Evolutionary conservation across 2,888 invertebrate genomes (phyloP).

Genomic region (Drosophila putrida): DNA sequence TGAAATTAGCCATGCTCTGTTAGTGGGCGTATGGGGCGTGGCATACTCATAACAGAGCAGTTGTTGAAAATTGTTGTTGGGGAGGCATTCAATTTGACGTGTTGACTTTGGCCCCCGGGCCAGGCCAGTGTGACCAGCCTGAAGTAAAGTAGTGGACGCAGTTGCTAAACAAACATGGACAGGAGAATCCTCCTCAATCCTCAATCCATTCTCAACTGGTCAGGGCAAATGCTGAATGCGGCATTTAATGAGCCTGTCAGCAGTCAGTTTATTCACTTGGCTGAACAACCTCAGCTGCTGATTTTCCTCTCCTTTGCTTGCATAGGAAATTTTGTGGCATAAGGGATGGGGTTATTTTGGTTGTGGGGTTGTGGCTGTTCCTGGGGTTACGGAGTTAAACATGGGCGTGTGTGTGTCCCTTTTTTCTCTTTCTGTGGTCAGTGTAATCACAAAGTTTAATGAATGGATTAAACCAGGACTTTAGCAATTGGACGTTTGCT

Average conservation of each 20-base stretch:
- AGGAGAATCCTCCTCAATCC: slow-evolving; percentile 1
- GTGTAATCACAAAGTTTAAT: slow-evolving; percentile 81
- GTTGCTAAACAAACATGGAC: slow-evolving; percentile 35
- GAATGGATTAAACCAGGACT: slow-evolving; percentile 66
- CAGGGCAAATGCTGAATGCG: slow-evolving; percentile 63
- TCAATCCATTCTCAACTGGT: slow-evolving; percentile 21
- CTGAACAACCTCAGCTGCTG: slow-evolving; percentile 32
- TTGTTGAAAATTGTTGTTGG: slow-evolving; percentile 5
- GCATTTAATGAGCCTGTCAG: slow-evolving; percentile 79
- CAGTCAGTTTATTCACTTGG: slow-evolving; percentile 66
- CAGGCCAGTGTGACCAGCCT: slow-evolving; percentile 20
- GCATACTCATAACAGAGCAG: slow-evolving; percentile 18
- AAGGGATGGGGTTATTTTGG: neutral
- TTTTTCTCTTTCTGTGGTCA: slow-evolving; percentile 60
- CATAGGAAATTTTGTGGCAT: slow-evolving; percentile 1
- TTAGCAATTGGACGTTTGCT: slow-evolving; percentile 4
- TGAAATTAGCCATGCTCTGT: slow-evolving; percentile 56
- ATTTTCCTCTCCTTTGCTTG: neutral
- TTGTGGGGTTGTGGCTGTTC: slow-evolving; percentile 2
- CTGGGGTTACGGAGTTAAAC: slow-evolving; percentile 11
- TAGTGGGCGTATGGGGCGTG: slow-evolving; percentile 41
- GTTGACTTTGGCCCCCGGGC: slow-evolving; percentile 16
- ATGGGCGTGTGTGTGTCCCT: slow-evolving; percentile 33
- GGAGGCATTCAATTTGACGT: slow-evolving; percentile 8
- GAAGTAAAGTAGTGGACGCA: slow-evolving; percentile 13